Conservation (phyloP, 2,888 invertebrate genomes). For the Unio delphinus region DNA sequence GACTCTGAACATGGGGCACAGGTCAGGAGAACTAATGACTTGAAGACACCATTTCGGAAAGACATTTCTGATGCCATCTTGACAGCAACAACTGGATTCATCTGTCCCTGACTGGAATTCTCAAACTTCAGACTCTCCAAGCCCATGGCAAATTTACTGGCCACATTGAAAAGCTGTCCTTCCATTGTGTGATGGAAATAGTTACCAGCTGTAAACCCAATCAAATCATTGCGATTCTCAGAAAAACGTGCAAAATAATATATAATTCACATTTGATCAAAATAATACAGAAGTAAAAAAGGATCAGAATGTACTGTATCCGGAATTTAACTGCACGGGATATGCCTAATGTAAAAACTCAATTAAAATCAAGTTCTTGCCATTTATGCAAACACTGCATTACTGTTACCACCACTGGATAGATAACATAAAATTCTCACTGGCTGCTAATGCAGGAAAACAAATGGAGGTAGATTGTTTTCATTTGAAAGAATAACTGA, state of each 20-base stretch:
- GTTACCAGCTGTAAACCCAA: slow-evolving; percentile 83
- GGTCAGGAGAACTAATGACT: slow-evolving; percentile 82
- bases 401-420: too few relatives aligned
- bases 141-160: slow-evolving; percentile 50
- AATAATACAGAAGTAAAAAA: not conserved
- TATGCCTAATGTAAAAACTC: too few relatives aligned
- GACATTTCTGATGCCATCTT: slow-evolving; percentile 78
- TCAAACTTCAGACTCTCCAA: slow-evolving; percentile 46
- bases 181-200: slow-evolving; percentile 80
- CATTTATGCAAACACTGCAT: too few relatives aligned
- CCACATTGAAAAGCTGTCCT: slow-evolving; percentile 59
- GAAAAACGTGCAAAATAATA: slow-evolving; percentile 51
- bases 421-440: too few relatives aligned
- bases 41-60: slow-evolving; percentile 87
- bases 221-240: slow-evolving; percentile 79
- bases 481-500: too few relatives aligned
- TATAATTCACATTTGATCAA: not conserved
- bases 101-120: slow-evolving; percentile 22
- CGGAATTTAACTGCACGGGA: not conserved
- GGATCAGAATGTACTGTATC: not conserved
- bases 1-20: slow-evolving; percentile 77
- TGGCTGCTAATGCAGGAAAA: too few relatives aligned
- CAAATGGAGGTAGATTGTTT: too few relatives aligned
- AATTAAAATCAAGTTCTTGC: too few relatives aligned
- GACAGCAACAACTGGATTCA: slow-evolving; percentile 76